Evolutionary conservation across 2,797 vertebrate genomes (phyloP), one percentile per base, ranked within the genome.

Genomic region (Linurgus olivaceus): DNA sequence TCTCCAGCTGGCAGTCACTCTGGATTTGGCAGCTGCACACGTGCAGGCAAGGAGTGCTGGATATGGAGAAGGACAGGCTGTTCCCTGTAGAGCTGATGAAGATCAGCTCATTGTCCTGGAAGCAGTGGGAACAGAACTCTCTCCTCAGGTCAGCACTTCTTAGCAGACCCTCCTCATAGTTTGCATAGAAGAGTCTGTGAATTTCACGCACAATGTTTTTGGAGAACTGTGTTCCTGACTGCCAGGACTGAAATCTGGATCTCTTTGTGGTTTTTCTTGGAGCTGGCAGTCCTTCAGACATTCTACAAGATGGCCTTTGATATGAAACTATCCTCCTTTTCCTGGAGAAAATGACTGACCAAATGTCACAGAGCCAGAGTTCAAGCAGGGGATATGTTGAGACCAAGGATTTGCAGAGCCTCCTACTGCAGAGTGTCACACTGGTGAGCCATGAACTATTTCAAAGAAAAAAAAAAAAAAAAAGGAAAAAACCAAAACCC

Each of bases 1-100:
- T 76, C 65, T 94, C 67, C 91, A 95, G 66, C 61, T 91, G 94
- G 80, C 91, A 89, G 48, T 31, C 57, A 75, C 54, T 77, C 75
- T 35, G 40, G 57, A 65, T 83, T 77, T 94, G 96, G 72, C 85
- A 94, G 81, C 71, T 73, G 71, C 55, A 59, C 20, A 23, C 0
- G 0, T 48, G 44, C 51, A 90, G 54, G 33, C 44, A 35, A 50
- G 35, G 65, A 55, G 57, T 68, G 68, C n/a, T 88, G 57, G 47
- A 80, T 62, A 58, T 19, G 15, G 33, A 81, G 63, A 72, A 90
- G 86, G 62, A 96, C 45, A 3, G 24, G 37, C 21, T 77, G 81
- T 77, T 95, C 94, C 42, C 91, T 17, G 26, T 1, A 13, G 84
- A 80, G 75, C 75, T 77, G 91, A 73, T 66, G 48, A 72, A 72